Evolutionary conservation across 2,797 vertebrate genomes (phyloP).

Genomic region (Chrysocyon brachyurus): DNA sequence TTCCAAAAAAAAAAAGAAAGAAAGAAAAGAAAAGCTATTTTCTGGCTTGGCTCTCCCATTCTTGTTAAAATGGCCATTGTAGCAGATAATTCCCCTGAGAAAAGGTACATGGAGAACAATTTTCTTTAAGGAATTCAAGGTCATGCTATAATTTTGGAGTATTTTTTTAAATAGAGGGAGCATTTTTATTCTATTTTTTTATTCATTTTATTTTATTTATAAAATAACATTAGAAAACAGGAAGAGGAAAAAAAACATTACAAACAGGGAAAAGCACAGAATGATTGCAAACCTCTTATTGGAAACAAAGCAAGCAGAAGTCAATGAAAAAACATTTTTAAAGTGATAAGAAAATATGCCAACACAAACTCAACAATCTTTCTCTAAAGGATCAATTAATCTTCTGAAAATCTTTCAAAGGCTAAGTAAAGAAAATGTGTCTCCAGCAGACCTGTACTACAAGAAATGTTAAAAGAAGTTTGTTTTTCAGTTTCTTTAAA

Average conservation of each 20-base stretch:
- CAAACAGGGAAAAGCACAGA: neutral
- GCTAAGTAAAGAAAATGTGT: neutral
- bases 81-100: neutral
- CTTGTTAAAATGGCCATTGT: neutral
- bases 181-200: neutral
- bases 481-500: neutral
- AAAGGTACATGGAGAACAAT: neutral
- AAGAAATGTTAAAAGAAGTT: neutral
- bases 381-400: neutral
- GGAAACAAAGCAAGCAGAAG: neutral
- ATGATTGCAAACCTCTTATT: neutral
- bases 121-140: neutral
- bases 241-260: neutral
- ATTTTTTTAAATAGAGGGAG: neutral
- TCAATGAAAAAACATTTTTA: neutral
- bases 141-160: neutral
- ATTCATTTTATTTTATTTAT: no score
- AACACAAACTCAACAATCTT: neutral
- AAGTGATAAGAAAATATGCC: neutral
- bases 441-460: neutral
- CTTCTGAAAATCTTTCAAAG: constrained; percentile 15
- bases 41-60: neutral
- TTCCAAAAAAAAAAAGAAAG: neutral
- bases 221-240: neutral
- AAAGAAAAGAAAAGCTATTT: neutral